A percentile compares a stretch with the other conserved stretches of the same genome.
Conservation (phyloP, 1,140 invertebrate genomes). For the Brachionus rubens region DNA sequence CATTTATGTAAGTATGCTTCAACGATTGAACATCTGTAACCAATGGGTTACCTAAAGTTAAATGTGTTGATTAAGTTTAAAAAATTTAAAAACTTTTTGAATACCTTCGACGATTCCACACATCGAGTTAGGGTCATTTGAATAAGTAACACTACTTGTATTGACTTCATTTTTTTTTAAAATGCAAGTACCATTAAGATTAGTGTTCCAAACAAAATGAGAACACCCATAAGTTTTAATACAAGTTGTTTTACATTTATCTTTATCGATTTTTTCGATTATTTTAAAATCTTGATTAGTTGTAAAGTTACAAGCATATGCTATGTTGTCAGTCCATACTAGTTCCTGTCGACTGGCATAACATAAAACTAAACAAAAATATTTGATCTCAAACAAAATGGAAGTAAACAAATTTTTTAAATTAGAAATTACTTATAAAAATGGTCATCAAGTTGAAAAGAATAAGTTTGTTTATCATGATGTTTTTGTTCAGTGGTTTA, state of each 20-base stretch:
- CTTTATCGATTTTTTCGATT: neutral
- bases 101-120: conserved; percentile 46
- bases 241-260: conserved; percentile 4
- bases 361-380: no score
- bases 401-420: no score
- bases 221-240: conserved; percentile 32
- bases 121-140: conserved; percentile 1
- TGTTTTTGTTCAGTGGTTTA: no score
- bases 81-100: neutral
- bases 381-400: no score
- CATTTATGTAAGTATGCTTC: conserved; percentile 7
- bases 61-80: no score
- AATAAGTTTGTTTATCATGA: no score
- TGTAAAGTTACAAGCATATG: conserved; percentile 2
- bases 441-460: no score
- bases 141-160: neutral
- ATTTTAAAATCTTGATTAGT: neutral
- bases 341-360: conserved; percentile 27
- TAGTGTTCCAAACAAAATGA: conserved; percentile 46
- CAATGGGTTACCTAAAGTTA: neutral
- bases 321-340: neutral
- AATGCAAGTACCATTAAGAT: conserved; percentile 35
- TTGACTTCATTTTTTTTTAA: conserved; percentile 35
- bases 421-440: no score
- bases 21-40: neutral